Base-by-base conservation (phyloP, 2,113 vertebrate species). In the Silurus meridionalis region DNA sequence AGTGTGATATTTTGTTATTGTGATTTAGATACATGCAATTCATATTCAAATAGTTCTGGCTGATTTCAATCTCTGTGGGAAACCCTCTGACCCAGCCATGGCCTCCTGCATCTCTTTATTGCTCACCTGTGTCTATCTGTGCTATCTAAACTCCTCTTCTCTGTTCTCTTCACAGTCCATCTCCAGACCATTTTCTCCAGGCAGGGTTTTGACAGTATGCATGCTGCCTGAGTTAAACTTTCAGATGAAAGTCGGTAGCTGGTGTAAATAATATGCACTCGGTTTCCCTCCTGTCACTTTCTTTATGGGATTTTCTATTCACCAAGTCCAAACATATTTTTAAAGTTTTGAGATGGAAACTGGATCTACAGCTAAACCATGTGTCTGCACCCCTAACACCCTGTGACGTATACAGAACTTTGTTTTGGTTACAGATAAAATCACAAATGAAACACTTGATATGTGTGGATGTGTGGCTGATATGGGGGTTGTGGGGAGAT, bases 341-440 rank as follows among this genome's bases (percentile, higher is more conserved):
- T 74, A 13, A 57, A 46, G 58, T 58, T 79, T 79, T 23, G 69
- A 10, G 13, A 37, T 60, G 52, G 79, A 81, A 87, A 85, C 25
- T n/a, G 9, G 52, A 72, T 82, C 61, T 55, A 75, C 25, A 57
- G 77, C 85, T 61, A 48, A n/a, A 67, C n/a, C 61, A 19, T 14
- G 13, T 46, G 58, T 28, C 71, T 46, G 9, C 19, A 21, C 83
- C 72, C 17, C 63, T 81, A 80, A 87, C 77, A 83, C 74, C 55
- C 19, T 15, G 7, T 74, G 71, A 53, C 37, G 21, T 67, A 75
- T 52, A 10, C 64, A 71, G 58, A 46, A 48, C 80, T 87, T 89
- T 87, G 88, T 87, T 87, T 86, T 87, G 75, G 81, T 86, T 89
- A 81, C 58, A 86, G 88, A 89, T 89, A 85, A 89, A 87, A 89